Conservation (phyloP, 2,797 vertebrate genomes). For the Enteromius mattozi region DNA sequence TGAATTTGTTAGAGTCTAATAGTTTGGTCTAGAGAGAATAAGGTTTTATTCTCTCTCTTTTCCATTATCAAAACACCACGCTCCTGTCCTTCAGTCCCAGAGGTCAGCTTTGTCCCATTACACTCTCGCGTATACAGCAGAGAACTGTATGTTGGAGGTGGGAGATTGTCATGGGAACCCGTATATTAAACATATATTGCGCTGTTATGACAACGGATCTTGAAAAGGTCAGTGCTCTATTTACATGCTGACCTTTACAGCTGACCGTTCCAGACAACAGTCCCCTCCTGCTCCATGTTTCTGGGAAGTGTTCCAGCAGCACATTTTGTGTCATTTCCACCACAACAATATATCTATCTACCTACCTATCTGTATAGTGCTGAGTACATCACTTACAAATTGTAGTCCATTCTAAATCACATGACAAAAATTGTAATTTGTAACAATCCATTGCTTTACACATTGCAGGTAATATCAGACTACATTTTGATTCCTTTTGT, state of each 20-base stretch:
- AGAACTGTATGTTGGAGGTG: neutral
- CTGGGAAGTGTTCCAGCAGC: constrained; percentile 4
- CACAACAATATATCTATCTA: neutral
- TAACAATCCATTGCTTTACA: no score
- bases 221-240: constrained; percentile 25
- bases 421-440: no score
- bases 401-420: no score
- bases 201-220: constrained; percentile 39
- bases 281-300: neutral
- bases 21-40: neutral
- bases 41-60: neutral
- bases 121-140: neutral
- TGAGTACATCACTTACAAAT: no score
- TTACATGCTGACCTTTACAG: constrained; percentile 27
- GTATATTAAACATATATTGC: neutral
- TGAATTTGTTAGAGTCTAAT: no score
- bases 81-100: neutral
- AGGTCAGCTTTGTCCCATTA: neutral
- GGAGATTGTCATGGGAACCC: neutral
- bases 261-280: neutral
- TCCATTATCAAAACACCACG: constrained; percentile 7
- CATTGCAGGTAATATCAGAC: no score
- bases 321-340: neutral
- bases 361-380: neutral
- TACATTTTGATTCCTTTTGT: no score